A percentile compares a stretch with the other conserved stretches of the same genome.
phyloP scores from a whole-genome alignment of 2,113 vertebrate genomes.

The Perognathus longimembris region DNA sequence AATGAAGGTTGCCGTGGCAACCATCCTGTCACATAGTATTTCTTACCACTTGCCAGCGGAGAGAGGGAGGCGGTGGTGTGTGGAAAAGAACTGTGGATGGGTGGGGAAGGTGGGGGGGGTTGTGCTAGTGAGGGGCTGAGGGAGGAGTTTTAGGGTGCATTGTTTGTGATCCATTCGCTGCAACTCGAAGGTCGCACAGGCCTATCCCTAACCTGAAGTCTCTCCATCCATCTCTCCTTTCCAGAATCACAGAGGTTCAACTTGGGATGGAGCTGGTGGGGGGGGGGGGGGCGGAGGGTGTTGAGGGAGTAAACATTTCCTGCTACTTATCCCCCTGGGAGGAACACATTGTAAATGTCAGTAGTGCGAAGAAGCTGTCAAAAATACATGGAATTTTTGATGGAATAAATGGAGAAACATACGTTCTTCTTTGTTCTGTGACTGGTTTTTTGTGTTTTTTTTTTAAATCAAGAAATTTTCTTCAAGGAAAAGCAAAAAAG shows the following conservation, averaged over 20 bases:
- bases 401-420: constrained; percentile 47
- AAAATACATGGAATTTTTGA: constrained; percentile 39
- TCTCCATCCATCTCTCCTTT: not conserved
- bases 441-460: no score
- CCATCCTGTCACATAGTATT: constrained; percentile 81
- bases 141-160: not conserved
- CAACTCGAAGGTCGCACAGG: constrained; percentile 40
- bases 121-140: no score
- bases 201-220: not conserved
- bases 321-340: not conserved
- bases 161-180: constrained; percentile 54
- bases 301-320: constrained; percentile 9
- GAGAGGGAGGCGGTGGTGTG: constrained; percentile 76
- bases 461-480: constrained; percentile 35
- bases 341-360: constrained; percentile 73
- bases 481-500: constrained; percentile 38
- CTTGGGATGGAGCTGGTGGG: no score
- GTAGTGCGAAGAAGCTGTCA: constrained; percentile 66
- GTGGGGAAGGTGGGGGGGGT: constrained; percentile 57
- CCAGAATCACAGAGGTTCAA: not conserved
- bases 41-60: constrained; percentile 76
- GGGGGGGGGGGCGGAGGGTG: no score
- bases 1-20: constrained; percentile 82
- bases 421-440: constrained; percentile 48
- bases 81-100: constrained; percentile 57